Conservation (phyloP, 2,888 invertebrate genomes). For the Camponotus fellah region DNA sequence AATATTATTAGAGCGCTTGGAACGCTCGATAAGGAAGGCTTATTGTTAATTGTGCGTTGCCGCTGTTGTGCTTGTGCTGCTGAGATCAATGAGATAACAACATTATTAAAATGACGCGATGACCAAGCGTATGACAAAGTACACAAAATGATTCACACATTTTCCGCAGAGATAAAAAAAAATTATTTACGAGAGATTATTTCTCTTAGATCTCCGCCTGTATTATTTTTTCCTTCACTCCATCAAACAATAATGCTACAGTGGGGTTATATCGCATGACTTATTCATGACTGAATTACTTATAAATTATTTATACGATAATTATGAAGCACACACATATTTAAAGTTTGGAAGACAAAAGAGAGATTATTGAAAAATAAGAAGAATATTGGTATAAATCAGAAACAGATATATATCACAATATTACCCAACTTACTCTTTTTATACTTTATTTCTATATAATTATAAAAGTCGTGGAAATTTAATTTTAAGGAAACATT, state of each 20-base stretch:
- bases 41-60: background rate
- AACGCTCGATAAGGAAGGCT: background rate
- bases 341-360: background rate
- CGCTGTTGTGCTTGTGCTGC: background rate
- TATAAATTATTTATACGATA: background rate
- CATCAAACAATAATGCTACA: background rate
- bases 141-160: constrained; percentile 1
- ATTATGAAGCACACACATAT: background rate
- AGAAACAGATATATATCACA: too few relatives aligned
- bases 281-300: background rate
- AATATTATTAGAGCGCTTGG: background rate
- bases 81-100: constrained; percentile 10
- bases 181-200: background rate
- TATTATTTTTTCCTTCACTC: background rate
- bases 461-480: background rate
- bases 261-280: too few relatives aligned
- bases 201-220: background rate
- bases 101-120: background rate
- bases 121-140: too few relatives aligned
- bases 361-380: background rate
- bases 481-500: background rate
- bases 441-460: too few relatives aligned
- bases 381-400: too few relatives aligned
- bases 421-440: too few relatives aligned
- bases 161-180: background rate